Evolutionary conservation across 2,797 vertebrate genomes (phyloP).

Genomic region (Paramormyrops hopkinsi): DNA sequence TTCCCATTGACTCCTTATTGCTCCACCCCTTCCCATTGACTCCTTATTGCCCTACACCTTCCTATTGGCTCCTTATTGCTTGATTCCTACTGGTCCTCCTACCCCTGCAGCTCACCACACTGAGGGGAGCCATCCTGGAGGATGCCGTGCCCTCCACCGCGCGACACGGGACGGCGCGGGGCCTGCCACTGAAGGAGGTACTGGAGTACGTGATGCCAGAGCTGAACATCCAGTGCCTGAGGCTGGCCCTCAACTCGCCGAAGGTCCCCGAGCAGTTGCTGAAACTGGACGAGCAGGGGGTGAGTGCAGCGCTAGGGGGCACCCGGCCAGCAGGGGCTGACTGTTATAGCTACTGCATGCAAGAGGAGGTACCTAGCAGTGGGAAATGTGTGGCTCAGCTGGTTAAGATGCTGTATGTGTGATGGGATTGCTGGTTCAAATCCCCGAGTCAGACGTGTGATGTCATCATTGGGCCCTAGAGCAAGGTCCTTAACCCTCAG

Average conservation of each 20-base stretch:
- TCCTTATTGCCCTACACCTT: not conserved
- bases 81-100: not conserved
- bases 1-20: not conserved
- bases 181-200: constrained; percentile 90
- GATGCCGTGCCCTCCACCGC: constrained; percentile 93
- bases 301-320: constrained; percentile 50
- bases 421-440: not conserved
- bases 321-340: not conserved
- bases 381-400: not conserved
- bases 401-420: not conserved
- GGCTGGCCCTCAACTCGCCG: constrained; percentile 80
- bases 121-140: constrained; percentile 88
- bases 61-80: not conserved
- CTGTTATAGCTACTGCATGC: not conserved
- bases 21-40: not conserved
- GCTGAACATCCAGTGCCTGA: constrained; percentile 82
- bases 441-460: not conserved
- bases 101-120: constrained; percentile 74
- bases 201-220: constrained; percentile 92
- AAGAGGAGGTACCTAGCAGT: not conserved
- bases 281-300: constrained; percentile 94
- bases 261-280: constrained; percentile 89
- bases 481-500: not conserved
- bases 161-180: constrained; percentile 83
- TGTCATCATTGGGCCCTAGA: not conserved